Evolutionary conservation across 2,113 vertebrate species (phyloP), one percentile per base, ranked within the genome.

Genomic region (Gallinago paraguaiae): DNA sequence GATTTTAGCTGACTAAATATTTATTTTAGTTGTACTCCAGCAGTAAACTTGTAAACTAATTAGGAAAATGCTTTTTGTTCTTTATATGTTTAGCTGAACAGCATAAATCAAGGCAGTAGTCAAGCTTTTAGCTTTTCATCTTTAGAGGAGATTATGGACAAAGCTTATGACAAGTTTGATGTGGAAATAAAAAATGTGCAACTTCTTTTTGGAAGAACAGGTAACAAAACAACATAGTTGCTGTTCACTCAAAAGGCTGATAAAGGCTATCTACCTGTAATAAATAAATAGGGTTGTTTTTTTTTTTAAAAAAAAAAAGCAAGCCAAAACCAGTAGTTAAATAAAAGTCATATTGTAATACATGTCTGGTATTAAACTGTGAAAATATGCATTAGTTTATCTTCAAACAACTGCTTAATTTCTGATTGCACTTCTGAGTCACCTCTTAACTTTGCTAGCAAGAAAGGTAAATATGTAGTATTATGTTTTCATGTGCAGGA

Each of bases 81-180:
- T 41, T 83, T 28, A 2, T 71, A 10, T 95, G n/a, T 93, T 88
- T 54, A 99, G 99, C 95, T 99, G 69, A 98, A 98, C 96, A 99
- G 99, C 74, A 97, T 99, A 71, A 97, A 98, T 88, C 98, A 99
- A 97, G 90, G 90, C 43, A 63, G 89, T 30, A 97, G 95, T 41
- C 97, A 97, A 50, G 82, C 97, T 12, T 97, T 97, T 5, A 98
- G 92, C 85, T 98, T 97, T 93, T 98, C 98, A 8, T 99, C 99
- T 37, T 96, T 99, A 83, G 99, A 99, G 94, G 99, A 99, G 93
- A 99, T 99, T 82, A 99, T 99, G 98, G 99, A 99, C 90, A 98
- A 99, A 86, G 99, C 99, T 33, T 99, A 99, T 71, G 99, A 99
- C 94, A 98, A 98, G 85, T 99, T 99, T 96, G 98, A 98, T 56